These are phyloP conservation scores for Tuta absoluta DNA, from an alignment of 2,888 invertebrate species.

Conservation along the genomic window DNA sequence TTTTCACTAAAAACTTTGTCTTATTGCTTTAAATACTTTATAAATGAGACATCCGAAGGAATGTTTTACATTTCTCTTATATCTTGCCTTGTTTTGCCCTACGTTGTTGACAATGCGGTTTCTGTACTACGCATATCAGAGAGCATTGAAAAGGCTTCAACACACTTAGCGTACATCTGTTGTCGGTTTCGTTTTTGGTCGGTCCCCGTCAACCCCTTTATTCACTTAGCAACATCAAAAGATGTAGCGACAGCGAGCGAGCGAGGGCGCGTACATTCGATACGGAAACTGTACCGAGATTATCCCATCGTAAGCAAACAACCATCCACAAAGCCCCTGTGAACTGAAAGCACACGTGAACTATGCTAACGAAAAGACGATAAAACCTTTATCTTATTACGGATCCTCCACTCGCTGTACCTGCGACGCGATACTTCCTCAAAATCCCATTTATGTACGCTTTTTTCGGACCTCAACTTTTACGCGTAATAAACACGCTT, in stretches of 20 bases:
- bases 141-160: constrained; percentile 10
- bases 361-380: constrained; percentile 76
- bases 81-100: background rate
- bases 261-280: constrained; percentile 51
- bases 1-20: constrained; percentile 55
- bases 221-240: constrained; percentile 58
- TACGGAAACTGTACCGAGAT: constrained; percentile 66
- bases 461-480: constrained; percentile 29
- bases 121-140: background rate
- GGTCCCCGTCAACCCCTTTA: constrained; percentile 47
- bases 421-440: constrained; percentile 41
- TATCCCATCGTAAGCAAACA: constrained; percentile 72
- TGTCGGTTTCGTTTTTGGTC: constrained; percentile 30
- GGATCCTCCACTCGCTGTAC: constrained; percentile 50
- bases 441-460: constrained; percentile 43
- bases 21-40: too few species aligned
- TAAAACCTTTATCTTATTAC: constrained; percentile 79
- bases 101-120: background rate
- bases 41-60: constrained; percentile 41
- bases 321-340: constrained; percentile 60
- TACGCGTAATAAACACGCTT: constrained; percentile 14
- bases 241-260: constrained; percentile 44
- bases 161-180: constrained; percentile 31
- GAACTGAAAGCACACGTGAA: constrained; percentile 60
- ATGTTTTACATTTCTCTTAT: background rate